Evolutionary conservation across 2,888 invertebrate species (phyloP).

Genomic region (Drosophila percnosoma): DNA sequence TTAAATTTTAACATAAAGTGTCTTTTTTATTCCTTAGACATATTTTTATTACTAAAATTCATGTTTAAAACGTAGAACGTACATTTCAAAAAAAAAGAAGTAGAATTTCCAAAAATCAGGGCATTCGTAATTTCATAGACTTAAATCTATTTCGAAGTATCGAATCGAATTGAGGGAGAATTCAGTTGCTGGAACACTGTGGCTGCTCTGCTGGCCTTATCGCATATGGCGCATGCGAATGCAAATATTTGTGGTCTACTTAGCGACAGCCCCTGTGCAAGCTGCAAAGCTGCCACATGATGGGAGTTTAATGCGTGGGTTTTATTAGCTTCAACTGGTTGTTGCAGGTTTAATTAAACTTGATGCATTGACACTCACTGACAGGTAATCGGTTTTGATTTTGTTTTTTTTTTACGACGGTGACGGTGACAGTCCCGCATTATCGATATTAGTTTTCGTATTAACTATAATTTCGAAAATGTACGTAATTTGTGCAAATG

Average conservation of each 20-base stretch:
- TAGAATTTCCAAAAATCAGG: too few species aligned
- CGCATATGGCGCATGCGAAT: constrained; percentile 20
- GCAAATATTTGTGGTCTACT: constrained; percentile 71
- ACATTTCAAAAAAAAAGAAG: too few species aligned
- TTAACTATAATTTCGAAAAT: constrained; percentile 26
- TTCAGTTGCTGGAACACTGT: constrained; percentile 17
- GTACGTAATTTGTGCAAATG: constrained; percentile 5
- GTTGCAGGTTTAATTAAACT: constrained; percentile 68
- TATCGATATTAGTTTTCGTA: neutral
- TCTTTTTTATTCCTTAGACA: neutral
- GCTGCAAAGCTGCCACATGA: constrained; percentile 22
- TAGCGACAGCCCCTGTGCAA: constrained; percentile 20
- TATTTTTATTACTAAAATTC: neutral
- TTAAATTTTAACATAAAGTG: too few species aligned
- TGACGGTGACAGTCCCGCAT: constrained; percentile 12
- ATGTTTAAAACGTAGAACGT: too few species aligned
- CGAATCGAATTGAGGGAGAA: neutral
- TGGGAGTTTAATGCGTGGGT: constrained; percentile 23
- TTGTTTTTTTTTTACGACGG: constrained; percentile 1
- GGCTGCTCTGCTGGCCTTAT: constrained; percentile 31
- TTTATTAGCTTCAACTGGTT: constrained; percentile 54
- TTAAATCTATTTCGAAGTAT: neutral
- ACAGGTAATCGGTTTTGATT: constrained; percentile 44
- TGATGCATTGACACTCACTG: constrained; percentile 55
- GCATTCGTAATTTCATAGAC: too few species aligned